A percentile compares a stretch with the other conserved stretches of the same genome.
Evolutionary conservation across 2,113 vertebrate genomes (phyloP).

Genomic region (Phrynosoma blainvillii): DNA sequence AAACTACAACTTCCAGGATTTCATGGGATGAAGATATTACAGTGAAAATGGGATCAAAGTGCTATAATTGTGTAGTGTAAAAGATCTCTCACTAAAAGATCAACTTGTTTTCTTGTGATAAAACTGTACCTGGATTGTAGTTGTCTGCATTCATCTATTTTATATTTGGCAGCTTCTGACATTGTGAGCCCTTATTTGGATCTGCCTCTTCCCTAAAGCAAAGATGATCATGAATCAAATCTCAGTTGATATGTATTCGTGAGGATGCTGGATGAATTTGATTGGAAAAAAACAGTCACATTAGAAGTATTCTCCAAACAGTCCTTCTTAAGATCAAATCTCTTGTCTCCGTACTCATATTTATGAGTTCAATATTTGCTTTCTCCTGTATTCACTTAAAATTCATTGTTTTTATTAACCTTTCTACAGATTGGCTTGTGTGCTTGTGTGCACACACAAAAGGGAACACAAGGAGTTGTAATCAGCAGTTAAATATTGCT

Average conservation of each 20-base stretch:
- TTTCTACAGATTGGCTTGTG: conserved; percentile 3
- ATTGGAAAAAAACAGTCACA: conserved; percentile 8
- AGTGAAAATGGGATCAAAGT: too few relatives aligned
- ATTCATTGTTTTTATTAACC: conserved; percentile 39
- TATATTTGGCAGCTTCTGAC: neutral
- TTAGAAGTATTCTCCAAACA: conserved; percentile 19
- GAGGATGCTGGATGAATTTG: neutral
- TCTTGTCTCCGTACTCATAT: conserved; percentile 17
- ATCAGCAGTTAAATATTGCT: conserved; percentile 24
- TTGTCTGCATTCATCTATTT: neutral
- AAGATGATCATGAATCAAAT: neutral
- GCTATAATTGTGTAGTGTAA: too few relatives aligned
- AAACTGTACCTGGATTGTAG: neutral
- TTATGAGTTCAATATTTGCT: conserved; percentile 35
- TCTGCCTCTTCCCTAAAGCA: neutral
- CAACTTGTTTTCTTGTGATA: neutral
- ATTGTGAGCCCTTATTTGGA: neutral
- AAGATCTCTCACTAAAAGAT: too few relatives aligned
- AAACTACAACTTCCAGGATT: too few relatives aligned
- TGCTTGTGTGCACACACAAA: conserved; percentile 8
- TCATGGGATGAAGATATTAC: too few relatives aligned
- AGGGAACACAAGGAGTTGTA: neutral
- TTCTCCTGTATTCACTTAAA: conserved; percentile 32
- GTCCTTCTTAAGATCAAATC: conserved; percentile 19
- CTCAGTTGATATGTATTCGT: neutral